phyloP scores from a whole-genome alignment of 2,888 invertebrate species.

The Ormyrus nitidulus region DNA sequence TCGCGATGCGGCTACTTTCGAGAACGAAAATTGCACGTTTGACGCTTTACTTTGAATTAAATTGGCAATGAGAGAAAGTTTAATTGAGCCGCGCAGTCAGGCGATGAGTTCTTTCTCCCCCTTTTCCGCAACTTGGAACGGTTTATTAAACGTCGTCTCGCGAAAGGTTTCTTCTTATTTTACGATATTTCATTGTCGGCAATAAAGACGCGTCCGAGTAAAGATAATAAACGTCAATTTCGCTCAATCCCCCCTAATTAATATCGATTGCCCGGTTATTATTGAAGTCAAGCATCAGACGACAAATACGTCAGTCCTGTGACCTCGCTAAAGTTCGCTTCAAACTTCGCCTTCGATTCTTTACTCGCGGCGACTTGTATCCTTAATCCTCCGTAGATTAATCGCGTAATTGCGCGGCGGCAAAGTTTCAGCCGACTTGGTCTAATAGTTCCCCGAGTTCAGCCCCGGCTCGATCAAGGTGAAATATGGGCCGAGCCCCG shows the following conservation, averaged over 20 bases:
- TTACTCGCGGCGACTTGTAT: no score
- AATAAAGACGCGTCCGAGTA: conserved; percentile 16
- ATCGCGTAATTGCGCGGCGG: not conserved
- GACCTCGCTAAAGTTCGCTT: not conserved
- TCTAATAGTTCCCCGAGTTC: not conserved
- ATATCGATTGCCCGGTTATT: conserved; percentile 40
- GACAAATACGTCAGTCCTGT: conserved; percentile 4
- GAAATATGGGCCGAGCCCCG: not conserved
- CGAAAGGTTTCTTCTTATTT: not conserved
- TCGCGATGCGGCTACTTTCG: no score
- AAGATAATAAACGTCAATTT: conserved; percentile 50
- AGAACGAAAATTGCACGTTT: no score
- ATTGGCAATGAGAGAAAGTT: no score
- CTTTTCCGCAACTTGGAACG: no score
- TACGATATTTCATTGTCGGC: conserved; percentile 17
- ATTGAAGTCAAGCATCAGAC: conserved; percentile 5
- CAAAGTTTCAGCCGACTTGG: conserved; percentile 8
- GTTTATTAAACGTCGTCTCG: no score
- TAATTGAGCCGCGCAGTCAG: no score
- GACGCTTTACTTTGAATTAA: no score
- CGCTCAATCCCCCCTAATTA: conserved; percentile 45
- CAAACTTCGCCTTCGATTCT: not conserved
- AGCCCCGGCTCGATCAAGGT: conserved; percentile 9
- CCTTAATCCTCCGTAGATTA: conserved; percentile 15
- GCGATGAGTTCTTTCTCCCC: no score